Evolutionary conservation across 2,797 vertebrate species (phyloP), one percentile per base, ranked within the genome.

Genomic region (Argya squamiceps): DNA sequence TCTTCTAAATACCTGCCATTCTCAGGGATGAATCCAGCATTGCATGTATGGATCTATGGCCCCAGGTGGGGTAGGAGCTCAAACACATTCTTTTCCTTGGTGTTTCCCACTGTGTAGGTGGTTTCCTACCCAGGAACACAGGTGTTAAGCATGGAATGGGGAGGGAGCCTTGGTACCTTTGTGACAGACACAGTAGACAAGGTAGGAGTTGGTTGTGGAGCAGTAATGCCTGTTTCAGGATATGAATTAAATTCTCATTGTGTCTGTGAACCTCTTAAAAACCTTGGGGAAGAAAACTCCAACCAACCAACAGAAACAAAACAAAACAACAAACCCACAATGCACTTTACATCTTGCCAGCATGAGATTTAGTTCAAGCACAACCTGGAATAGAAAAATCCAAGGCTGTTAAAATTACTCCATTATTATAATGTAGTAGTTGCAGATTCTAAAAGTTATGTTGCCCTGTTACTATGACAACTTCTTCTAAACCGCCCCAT

Each of bases 401-500:
- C 94, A 96, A 92, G 63, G 10, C 87, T 76, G 44, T 71, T 64
- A 90, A 88, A 96, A 95, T 87, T 47, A 77, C 15, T 60, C 81
- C 36, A 55, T 93, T 92, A 93, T 65, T 85, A 32, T 60, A 94
- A 96, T 56, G 56, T 18, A 26, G 50, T 41, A 83, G 52, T 76
- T 93, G 47, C 32, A 71, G 50, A 44, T 93, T 91, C 85, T 84
- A 77, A 68, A 24, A 82, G 84, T 69, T 69, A 74, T 70, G 23
- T 81, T 88, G 41, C 50, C n/a, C 78, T 93, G 82, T 98, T 97
- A 70, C 96, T 93, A 96, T 97, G 89, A 87, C 91, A 97, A 97
- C 88, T 68, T 67, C 46, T 88, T 94, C 81, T 85, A 65, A 97
- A 93, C 79, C 84, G 96, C 89, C 65, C 34, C 55, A 41, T 88